Percentiles rank a stretch among this genome's conserved stretches.
phyloP scores from a whole-genome alignment of 2,113 vertebrate species.

The Pelmatolapia mariae region DNA sequence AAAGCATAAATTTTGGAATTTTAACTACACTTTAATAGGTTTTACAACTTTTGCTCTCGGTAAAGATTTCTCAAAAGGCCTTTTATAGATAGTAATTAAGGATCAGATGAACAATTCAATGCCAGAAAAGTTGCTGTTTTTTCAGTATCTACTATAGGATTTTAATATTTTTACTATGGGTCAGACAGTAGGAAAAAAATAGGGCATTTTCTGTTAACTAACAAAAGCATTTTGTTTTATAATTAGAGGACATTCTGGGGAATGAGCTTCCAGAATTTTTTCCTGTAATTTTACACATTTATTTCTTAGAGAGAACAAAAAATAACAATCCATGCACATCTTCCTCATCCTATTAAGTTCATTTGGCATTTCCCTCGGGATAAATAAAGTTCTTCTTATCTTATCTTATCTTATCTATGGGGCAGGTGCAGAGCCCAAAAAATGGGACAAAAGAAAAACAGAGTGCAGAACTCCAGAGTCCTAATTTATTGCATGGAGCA shows the following conservation, averaged over 20 bases:
- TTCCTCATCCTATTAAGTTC: not conserved
- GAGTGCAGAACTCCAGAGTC: not conserved
- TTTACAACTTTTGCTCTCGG: not conserved
- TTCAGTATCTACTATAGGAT: not conserved
- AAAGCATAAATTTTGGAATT: not conserved
- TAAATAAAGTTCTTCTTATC: too few species aligned
- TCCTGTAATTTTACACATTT: not conserved
- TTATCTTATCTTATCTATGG: not conserved
- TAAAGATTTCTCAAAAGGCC: not conserved
- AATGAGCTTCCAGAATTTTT: not conserved
- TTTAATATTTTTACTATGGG: not conserved
- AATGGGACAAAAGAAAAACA: not conserved
- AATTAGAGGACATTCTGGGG: not conserved
- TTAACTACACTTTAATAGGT: not conserved
- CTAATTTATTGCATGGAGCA: not conserved
- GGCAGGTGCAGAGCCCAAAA: not conserved
- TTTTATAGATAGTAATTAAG: not conserved
- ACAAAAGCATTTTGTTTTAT: not conserved
- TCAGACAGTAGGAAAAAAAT: not conserved
- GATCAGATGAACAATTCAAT: not conserved
- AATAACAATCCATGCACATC: not conserved
- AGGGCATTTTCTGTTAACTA: not conserved
- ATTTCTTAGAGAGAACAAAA: not conserved
- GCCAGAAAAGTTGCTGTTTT: not conserved
- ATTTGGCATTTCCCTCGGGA: too few species aligned